These are phyloP conservation scores for Thysanoteuthis rhombus DNA, from an alignment of 2,888 invertebrate species.

Conservation along the genomic window DNA sequence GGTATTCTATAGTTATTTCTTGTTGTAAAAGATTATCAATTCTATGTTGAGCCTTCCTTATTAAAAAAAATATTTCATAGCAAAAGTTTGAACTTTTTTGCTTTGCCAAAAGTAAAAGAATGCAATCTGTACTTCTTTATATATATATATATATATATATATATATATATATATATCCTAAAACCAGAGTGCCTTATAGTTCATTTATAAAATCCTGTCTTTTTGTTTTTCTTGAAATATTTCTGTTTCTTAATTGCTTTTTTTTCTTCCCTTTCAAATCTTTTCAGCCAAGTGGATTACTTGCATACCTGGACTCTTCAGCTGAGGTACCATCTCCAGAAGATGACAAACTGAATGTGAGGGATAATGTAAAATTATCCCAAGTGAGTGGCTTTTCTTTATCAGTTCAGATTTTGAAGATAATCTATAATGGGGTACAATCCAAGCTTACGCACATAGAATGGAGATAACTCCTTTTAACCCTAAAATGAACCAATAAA, in stretches of 20 bases:
- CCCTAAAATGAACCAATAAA: no score
- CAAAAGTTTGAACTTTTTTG: no score
- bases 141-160: no score
- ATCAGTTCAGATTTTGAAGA: background rate
- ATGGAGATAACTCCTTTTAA: no score
- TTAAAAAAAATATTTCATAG: no score
- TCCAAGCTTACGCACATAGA: no score
- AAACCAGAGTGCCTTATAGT: no score
- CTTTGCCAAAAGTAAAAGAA: no score
- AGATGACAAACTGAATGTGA: constrained; percentile 70
- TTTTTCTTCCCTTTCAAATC: constrained; percentile 30
- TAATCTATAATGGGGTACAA: no score
- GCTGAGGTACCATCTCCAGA: constrained; percentile 81
- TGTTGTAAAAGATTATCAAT: background rate
- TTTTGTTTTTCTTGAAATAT: background rate
- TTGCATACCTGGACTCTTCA: constrained; percentile 87
- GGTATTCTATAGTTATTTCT: background rate
- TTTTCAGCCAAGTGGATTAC: constrained; percentile 87
- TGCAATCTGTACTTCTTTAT: no score
- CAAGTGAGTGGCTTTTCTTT: constrained; percentile 69
- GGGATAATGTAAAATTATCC: constrained; percentile 95
- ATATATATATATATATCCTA: no score
- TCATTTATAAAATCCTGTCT: background rate
- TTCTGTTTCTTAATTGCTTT: background rate
- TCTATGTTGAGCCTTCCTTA: no score